A percentile compares a stretch with the other conserved stretches of the same genome.
Conservation (phyloP, 2,113 vertebrate genomes). For the Scophthalmus maximus region DNA sequence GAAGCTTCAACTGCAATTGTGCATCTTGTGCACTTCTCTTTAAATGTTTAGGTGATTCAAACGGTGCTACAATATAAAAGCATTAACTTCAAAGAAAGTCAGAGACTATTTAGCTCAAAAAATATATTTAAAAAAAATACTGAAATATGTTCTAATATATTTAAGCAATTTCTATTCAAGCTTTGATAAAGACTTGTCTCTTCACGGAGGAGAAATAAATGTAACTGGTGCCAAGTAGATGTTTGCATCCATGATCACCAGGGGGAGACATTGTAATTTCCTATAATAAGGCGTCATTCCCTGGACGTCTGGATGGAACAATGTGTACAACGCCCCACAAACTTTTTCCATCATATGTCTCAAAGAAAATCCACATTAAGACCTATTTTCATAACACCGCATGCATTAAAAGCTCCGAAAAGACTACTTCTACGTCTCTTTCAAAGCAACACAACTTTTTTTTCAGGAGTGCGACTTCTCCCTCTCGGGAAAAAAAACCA, state of each 20-base stretch:
- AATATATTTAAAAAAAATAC: background rate
- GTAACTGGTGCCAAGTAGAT: slow-evolving; percentile 34
- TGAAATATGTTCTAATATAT: background rate
- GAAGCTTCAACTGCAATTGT: background rate
- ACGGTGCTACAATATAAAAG: background rate
- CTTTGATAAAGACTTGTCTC: background rate
- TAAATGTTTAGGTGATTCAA: background rate
- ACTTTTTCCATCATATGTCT: slow-evolving; percentile 62
- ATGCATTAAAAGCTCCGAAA: slow-evolving; percentile 35
- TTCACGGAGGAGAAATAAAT: background rate
- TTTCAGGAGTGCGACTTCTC: slow-evolving; percentile 37
- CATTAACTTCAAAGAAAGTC: background rate
- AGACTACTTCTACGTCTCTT: slow-evolving; percentile 7
- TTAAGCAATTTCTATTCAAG: background rate
- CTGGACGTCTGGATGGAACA: slow-evolving; percentile 76
- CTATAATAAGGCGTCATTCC: slow-evolving; percentile 58
- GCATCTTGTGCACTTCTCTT: background rate
- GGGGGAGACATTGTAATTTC: slow-evolving; percentile 66
- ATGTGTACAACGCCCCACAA: slow-evolving; percentile 82
- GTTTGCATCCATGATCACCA: slow-evolving; percentile 66
- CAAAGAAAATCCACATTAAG: slow-evolving; percentile 36
- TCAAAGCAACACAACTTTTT: slow-evolving; percentile 46
- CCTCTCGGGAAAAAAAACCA: slow-evolving; percentile 37
- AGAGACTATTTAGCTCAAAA: background rate
- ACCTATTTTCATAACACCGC: slow-evolving; percentile 26